Base-by-base conservation (phyloP, 2,888 invertebrate species). In the Brachyopa scutellaris region DNA sequence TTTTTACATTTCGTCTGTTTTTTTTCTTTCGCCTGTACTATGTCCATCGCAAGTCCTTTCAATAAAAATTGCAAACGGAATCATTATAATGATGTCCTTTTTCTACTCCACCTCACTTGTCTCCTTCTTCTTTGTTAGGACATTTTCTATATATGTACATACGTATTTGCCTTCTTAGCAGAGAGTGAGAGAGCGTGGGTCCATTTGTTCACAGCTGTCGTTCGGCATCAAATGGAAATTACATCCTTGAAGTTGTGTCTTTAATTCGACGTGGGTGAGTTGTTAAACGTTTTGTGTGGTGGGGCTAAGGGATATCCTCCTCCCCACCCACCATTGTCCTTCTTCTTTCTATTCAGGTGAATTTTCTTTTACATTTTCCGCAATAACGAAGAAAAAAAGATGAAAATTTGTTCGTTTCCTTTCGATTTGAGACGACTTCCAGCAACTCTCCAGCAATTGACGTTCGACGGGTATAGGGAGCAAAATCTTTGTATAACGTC, bases 61-160 rank as follows among this genome's bases (percentile, higher is more conserved):
- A 72, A 78, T 77, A 72, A 77, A 83, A 83, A 77, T 55, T 83
- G 78, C 78, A 83, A 83, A 83, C 78, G 78, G 72, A 72, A 83
- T 78, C 78, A 83, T 83, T 83, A 83, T 73, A 78, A 83, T 83
- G 77, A 83, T 83, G 66, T 72, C 66, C 66, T 77, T 78, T 76
- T 67, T 55, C 13, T 23, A 51, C 26, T 42, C n/a, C 26, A n/a
- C 40, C 49, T 77, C 33, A 31, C n/a, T 59, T 45, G 26, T 19
- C 31, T 62, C 42, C 38, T 26, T 40, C 23, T 49, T 21, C 11
- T 40, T 55, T 70, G 49, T 55, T 70, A 76, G 76, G 64, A 64
- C 57, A 64, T 69, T 70, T 62, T 76, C 59, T 38, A 49, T 51
- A 67, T 67, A n/a, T n/a, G n/a, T n/a, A n/a, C n/a, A n/a, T n/a